Percentiles rank a stretch among this genome's conserved stretches.
phyloP scores from a whole-genome alignment of 2,888 invertebrate species.

The Ornithoptera alexandrae region DNA sequence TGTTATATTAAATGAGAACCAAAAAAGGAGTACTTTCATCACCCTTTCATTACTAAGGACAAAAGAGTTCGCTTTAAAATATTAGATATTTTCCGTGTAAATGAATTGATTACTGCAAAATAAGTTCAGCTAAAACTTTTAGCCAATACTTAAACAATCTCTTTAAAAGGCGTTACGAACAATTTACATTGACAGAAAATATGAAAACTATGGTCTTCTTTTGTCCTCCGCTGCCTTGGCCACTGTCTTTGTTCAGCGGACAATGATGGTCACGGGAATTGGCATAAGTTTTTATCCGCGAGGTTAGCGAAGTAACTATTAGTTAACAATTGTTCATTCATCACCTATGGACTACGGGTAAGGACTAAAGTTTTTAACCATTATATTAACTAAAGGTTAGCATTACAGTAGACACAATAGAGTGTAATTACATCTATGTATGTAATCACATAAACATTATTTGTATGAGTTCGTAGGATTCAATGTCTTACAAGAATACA shows the following conservation, averaged over 20 bases:
- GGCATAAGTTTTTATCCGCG: conserved; percentile 47
- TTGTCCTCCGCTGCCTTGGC: conserved; percentile 43
- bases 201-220: conserved; percentile 24
- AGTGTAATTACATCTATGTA: neutral
- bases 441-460: neutral
- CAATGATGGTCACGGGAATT: conserved; percentile 63
- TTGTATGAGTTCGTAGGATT: neutral
- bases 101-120: no score
- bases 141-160: neutral
- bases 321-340: conserved; percentile 57
- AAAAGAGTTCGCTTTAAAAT: no score
- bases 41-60: no score
- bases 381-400: conserved; percentile 31
- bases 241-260: conserved; percentile 60
- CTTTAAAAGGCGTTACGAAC: neutral
- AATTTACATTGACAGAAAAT: neutral
- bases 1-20: no score
- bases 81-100: no score
- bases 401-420: conserved; percentile 18
- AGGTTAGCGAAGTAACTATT: conserved; percentile 44
- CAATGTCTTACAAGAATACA: neutral
- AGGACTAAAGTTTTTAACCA: conserved; percentile 31
- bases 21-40: no score
- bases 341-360: conserved; percentile 43
- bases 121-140: neutral